Percentiles rank a stretch among this genome's conserved stretches.
Conservation (phyloP, 2,888 invertebrate species). For the Himalopsyche anomala region DNA sequence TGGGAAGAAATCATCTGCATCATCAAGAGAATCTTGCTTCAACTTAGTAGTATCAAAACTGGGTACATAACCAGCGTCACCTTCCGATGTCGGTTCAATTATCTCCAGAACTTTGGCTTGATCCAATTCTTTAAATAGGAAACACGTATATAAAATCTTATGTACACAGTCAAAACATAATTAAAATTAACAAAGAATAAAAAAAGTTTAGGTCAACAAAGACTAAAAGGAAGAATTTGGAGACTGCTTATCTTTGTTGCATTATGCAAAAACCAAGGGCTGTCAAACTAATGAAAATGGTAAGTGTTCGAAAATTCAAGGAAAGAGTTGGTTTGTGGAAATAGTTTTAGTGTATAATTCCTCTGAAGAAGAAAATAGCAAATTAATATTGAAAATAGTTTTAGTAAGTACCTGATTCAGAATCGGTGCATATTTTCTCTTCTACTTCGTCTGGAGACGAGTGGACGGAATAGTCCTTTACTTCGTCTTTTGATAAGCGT, state of each 20-base stretch:
- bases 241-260: too few relatives aligned
- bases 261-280: too few relatives aligned
- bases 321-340: background rate
- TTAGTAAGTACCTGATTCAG: conserved; percentile 73
- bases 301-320: background rate
- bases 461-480: conserved; percentile 72
- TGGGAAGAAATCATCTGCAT: conserved; percentile 75
- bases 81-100: conserved; percentile 74
- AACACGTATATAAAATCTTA: background rate
- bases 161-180: too few relatives aligned
- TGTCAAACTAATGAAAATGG: too few relatives aligned
- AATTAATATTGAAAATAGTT: too few relatives aligned
- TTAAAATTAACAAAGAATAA: too few relatives aligned
- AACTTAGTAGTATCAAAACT: conserved; percentile 75
- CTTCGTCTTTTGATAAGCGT: conserved; percentile 48
- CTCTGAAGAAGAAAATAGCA: too few relatives aligned
- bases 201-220: too few relatives aligned
- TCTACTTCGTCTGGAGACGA: conserved; percentile 77
- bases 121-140: conserved; percentile 73
- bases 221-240: too few relatives aligned
- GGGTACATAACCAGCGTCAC: conserved; percentile 71
- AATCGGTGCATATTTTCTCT: conserved; percentile 77
- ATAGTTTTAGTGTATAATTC: too few relatives aligned
- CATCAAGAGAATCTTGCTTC: conserved; percentile 75
- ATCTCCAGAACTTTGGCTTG: conserved; percentile 77